phyloP scores from a whole-genome alignment of 2,797 vertebrate genomes.

The Acanthurus tractus region DNA sequence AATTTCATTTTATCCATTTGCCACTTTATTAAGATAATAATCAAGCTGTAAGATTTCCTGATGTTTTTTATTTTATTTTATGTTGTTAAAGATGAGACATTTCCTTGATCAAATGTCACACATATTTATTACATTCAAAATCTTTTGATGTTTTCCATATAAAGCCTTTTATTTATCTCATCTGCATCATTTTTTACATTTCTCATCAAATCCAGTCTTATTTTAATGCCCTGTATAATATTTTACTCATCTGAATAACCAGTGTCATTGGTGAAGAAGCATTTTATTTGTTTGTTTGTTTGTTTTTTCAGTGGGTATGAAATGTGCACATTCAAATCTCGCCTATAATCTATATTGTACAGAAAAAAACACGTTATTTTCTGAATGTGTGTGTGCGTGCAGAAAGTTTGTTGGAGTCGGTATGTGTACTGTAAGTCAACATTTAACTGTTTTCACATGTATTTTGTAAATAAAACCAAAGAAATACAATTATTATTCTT shows the following conservation, averaged over 20 bases:
- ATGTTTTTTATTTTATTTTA: constrained; percentile 9
- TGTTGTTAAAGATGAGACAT: constrained; percentile 35
- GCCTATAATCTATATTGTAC: constrained; percentile 42
- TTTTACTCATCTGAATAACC: constrained; percentile 9
- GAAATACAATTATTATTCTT: constrained; percentile 8
- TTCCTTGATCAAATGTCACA: constrained; percentile 39
- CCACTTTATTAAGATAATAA: constrained; percentile 33
- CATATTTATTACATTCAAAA: constrained; percentile 72
- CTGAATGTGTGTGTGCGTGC: constrained; percentile 22
- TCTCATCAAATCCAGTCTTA: constrained; percentile 27
- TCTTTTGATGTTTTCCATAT: constrained; percentile 45
- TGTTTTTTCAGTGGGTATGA: constrained; percentile 12
- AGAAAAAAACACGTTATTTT: constrained; percentile 39
- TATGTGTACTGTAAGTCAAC: constrained; percentile 2
- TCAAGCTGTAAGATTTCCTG: constrained; percentile 21
- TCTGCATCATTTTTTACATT: constrained; percentile 35
- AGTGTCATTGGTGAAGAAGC: constrained; percentile 2
- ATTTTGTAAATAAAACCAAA: constrained; percentile 69
- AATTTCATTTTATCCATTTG: constrained; percentile 41
- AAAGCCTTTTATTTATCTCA: constrained; percentile 74
- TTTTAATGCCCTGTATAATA: constrained; percentile 13
- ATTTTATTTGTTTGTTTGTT: constrained; percentile 1
- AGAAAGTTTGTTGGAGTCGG: background rate
- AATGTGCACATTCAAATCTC: constrained; percentile 8
- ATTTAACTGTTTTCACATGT: constrained; percentile 46